Base-by-base conservation (phyloP, 2,113 vertebrate genomes). In the Lucifuga dentata region DNA sequence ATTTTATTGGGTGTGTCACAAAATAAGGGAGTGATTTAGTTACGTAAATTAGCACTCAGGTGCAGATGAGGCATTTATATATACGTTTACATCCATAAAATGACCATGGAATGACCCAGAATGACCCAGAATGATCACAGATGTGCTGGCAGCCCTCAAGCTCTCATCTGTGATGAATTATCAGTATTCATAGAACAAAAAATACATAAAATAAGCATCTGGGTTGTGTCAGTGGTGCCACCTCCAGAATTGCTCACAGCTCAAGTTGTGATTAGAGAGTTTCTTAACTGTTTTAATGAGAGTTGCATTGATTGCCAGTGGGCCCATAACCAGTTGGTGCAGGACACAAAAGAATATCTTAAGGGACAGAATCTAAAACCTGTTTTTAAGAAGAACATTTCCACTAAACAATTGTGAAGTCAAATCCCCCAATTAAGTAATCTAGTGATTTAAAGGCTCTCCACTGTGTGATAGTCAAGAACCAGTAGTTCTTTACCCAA, bases 401-500 rank as follows among this genome's bases (percentile, higher is more conserved):
- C 13, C 32, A 13, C n/a, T 11, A 16, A 41, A 57, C 2, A 19
- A 16, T 2, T 12, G 17, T 33, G 8, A 16, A 11, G 35, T 51
- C 21, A 8, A 38, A 39, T 5, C 40, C 6, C 5, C 41, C 10
- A 55, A 26, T 44, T 10, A 13, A 36, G 32, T 48, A n/a, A 51
- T 51, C 16, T 20, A 10, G 20, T 50, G 61, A 75, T 63, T 35
- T 50, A 45, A 36, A 26, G 36, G 49, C 12, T 20, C 32, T 17
- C 21, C 33, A 9, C 9, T 29, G 53, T 59, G 17, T 59, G 55
- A 65, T 43, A 16, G 33, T 11, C 9, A 9, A 21, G 52, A 13
- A 76, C 70, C 58, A 45, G 40, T 4, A 32, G 41, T 35, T 32
- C 24, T 57, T 23, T 26, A 15, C 32, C 35, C 44, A 38, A 60